These are phyloP conservation scores for Paraescarpia echinospica DNA, from an alignment of 1,140 invertebrate genomes.

Conservation along the genomic window DNA sequence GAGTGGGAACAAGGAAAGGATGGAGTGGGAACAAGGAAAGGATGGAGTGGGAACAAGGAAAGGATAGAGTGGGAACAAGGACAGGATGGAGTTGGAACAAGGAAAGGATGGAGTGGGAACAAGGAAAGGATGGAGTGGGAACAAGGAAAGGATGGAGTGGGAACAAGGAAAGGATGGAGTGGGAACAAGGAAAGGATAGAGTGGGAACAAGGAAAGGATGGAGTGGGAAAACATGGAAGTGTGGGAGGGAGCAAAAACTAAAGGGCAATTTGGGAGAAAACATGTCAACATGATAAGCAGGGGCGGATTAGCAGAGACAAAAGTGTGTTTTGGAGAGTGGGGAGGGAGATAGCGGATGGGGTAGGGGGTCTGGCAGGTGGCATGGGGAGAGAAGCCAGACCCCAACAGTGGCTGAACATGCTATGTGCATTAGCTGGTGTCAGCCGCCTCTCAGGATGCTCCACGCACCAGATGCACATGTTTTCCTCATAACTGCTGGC, in stretches of 20 bases:
- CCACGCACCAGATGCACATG: not conserved
- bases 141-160: not conserved
- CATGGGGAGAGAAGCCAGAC: not conserved
- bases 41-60: not conserved
- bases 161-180: not conserved
- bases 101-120: not conserved
- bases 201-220: not conserved
- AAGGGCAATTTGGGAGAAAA: not conserved
- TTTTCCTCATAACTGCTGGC: not conserved
- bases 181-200: not conserved
- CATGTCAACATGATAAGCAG: not conserved
- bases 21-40: not conserved
- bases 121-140: not conserved
- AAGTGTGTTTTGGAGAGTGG: not conserved
- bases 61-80: not conserved
- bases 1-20: not conserved
- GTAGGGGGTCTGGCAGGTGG: not conserved
- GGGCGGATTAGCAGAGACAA: not conserved
- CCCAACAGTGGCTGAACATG: not conserved
- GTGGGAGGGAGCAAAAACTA: not conserved
- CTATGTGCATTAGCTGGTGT: not conserved
- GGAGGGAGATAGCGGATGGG: not conserved
- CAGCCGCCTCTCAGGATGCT: not conserved
- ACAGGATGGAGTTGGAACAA: not conserved
- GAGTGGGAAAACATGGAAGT: not conserved